Conservation (phyloP, 2,797 vertebrate species). For the Centroberyx gerrardi region DNA sequence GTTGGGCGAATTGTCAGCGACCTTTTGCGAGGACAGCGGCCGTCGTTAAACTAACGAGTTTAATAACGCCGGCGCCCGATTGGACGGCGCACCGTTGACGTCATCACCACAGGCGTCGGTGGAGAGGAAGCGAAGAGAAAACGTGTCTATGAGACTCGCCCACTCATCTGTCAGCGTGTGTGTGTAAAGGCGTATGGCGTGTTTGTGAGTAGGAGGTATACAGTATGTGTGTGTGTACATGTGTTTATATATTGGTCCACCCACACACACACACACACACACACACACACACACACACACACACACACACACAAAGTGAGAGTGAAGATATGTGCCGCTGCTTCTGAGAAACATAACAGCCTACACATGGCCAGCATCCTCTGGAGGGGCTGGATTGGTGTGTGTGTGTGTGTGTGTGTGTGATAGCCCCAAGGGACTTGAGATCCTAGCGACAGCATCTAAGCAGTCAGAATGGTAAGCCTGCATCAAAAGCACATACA, state of each 20-base stretch:
- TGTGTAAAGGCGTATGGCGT: not conserved
- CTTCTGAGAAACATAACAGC: constrained; percentile 10
- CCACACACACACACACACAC: constrained; percentile 16
- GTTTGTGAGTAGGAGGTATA: not conserved
- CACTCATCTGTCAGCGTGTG: constrained; percentile 4
- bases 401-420: constrained; percentile 14
- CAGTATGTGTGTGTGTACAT: not conserved
- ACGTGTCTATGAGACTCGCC: not conserved
- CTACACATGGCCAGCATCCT: constrained; percentile 4
- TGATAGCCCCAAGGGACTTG: constrained; percentile 3
- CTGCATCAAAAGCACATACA: not conserved
- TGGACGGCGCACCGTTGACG: not conserved
- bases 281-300: constrained; percentile 26
- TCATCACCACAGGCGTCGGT: not conserved
- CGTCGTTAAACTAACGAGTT: constrained; percentile 31
- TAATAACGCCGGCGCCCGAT: not conserved
- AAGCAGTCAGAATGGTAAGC: not conserved
- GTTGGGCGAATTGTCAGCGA: constrained; percentile 31
- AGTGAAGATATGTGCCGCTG: constrained; percentile 9
- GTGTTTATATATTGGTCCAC: constrained; percentile 25
- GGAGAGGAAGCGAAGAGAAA: not conserved
- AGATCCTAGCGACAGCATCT: constrained; percentile 13
- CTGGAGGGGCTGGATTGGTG: not conserved
- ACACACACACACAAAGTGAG: constrained; percentile 12
- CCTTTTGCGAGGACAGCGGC: constrained; percentile 19